phyloP scores from a whole-genome alignment of 2,888 invertebrate species.

The Gisinianus flammeolus region DNA sequence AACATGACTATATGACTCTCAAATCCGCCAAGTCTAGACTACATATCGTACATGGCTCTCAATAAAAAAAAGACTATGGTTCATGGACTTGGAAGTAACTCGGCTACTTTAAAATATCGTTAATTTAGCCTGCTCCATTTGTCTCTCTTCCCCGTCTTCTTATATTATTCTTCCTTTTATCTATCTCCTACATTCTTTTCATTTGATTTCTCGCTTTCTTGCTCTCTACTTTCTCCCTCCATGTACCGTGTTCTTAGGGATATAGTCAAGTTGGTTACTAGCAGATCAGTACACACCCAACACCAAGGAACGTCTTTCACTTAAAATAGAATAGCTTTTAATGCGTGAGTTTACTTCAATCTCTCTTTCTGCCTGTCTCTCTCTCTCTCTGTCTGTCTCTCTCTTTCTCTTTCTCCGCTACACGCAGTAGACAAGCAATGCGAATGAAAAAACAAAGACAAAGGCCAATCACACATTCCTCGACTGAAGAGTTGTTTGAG shows the following conservation, averaged over 20 bases:
- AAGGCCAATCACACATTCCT: too few relatives aligned
- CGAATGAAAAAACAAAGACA: too few relatives aligned
- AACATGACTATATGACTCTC: too few relatives aligned
- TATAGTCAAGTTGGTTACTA: too few relatives aligned
- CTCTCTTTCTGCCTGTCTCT: background rate
- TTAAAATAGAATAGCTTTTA: background rate
- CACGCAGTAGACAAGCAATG: too few relatives aligned
- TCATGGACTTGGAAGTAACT: background rate
- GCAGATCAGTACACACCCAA: too few relatives aligned
- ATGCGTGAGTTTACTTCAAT: background rate
- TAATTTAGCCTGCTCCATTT: conserved; percentile 21
- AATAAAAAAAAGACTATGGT: too few relatives aligned
- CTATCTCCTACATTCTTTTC: background rate
- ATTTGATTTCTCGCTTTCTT: background rate
- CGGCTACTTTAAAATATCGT: conserved; percentile 5
- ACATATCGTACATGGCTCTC: too few relatives aligned
- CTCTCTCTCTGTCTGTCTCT: background rate
- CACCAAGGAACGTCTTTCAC: too few relatives aligned
- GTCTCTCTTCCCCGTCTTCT: background rate
- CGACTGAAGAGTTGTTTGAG: too few relatives aligned
- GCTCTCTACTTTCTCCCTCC: background rate
- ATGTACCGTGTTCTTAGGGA: too few relatives aligned
- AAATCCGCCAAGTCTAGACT: too few relatives aligned
- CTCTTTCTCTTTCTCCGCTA: background rate
- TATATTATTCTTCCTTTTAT: background rate